Base-by-base conservation (phyloP, 92 coral and sea anemone species). In the Blastomussa wellsi region DNA sequence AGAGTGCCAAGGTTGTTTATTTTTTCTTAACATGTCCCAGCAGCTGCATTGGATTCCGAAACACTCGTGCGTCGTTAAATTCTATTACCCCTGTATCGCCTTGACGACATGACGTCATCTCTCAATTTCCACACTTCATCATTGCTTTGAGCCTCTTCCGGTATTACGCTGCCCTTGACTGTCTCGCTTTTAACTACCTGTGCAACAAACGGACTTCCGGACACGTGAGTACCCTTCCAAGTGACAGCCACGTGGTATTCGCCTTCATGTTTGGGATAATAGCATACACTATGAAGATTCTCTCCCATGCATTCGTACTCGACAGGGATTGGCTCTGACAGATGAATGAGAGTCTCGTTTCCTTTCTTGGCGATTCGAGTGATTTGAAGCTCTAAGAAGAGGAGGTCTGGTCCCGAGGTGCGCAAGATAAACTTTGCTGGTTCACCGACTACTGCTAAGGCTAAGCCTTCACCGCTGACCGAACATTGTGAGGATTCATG, bases 221-320 rank as follows among this genome's bases (percentile, higher is more conserved):
- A 71, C 88, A 94, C 95, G 91, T 92, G 93, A 86, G 47, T 82
- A 4, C 98, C 98, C 67, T 92, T 92, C 98, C 98, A 94, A 48
- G 86, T 91, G 83, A 94, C 86, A 49, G 95, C 88, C 86, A 94
- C 77, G 69, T 90, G 88, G 70, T 94, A 94, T 52, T 92, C 92
- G 42, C 98, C 98, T 31, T 87, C 92, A 39, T 89, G 83, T 35
- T 77, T 83, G 2, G 98, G 95, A n/a, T 72, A 88, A 62, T 94
- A 94, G 37, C 88, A 86, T 31, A 94, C 95, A 47, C 90, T 86
- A 73, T 94, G 98, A 65, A 90, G 79, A 72, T 92, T 94, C 72
- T 92, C 95, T 22, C 93, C 95, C 1, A 94, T 49, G 53, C 98
- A 94, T 72, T 92, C 98, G 73, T 86, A 94, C 84, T 94, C 95